These are phyloP conservation scores for Microctenopoma steveboyesi DNA, from an alignment of 2,797 vertebrate species.

Conservation along the genomic window DNA sequence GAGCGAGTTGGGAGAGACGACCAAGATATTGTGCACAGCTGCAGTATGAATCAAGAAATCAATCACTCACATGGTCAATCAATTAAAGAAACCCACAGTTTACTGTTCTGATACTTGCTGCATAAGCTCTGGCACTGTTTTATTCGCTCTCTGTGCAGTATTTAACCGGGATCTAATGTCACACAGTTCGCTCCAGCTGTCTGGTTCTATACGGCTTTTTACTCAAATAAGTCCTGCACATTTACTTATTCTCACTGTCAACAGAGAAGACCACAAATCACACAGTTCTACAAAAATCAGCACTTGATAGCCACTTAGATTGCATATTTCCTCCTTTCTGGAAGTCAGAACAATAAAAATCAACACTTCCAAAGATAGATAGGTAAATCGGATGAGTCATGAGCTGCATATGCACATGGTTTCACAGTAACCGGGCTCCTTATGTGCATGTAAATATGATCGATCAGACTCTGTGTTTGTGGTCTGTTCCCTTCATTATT, in stretches of 20 bases:
- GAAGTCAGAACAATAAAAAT: too few species aligned
- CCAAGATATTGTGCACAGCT: slow-evolving; percentile 60
- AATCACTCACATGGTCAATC: slow-evolving; percentile 68
- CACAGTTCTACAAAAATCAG: too few species aligned
- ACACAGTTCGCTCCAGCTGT: neutral
- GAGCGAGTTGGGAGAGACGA: slow-evolving; percentile 58
- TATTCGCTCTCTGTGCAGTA: neutral
- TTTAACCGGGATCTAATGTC: neutral
- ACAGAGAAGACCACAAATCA: neutral
- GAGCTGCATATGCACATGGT: too few species aligned
- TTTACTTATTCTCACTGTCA: neutral
- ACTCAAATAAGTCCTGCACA: neutral
- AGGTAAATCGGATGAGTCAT: too few species aligned
- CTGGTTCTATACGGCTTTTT: neutral
- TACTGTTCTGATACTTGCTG: slow-evolving; percentile 58
- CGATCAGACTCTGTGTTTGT: too few species aligned
- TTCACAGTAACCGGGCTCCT: too few species aligned
- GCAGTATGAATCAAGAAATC: slow-evolving; percentile 74
- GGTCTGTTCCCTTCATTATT: too few species aligned
- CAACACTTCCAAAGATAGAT: too few species aligned
- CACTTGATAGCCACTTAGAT: too few species aligned
- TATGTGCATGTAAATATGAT: too few species aligned
- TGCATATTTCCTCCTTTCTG: too few species aligned
- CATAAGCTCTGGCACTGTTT: slow-evolving; percentile 51
- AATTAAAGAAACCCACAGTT: slow-evolving; percentile 58